These are phyloP conservation scores for Ditula angustiorana DNA, from an alignment of 2,888 invertebrate species.

Conservation along the genomic window DNA sequence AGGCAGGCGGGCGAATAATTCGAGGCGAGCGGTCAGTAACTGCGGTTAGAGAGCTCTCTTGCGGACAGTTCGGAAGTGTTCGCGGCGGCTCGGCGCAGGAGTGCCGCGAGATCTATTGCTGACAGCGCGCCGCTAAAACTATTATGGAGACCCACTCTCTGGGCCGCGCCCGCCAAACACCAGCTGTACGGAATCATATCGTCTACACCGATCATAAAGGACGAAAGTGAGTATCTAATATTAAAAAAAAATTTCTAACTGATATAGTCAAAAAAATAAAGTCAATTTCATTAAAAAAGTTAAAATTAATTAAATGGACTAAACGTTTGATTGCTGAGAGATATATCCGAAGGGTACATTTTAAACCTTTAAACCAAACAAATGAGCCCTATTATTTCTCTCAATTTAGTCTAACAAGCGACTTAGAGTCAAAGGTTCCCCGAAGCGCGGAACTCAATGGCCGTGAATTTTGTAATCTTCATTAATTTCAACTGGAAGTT, in stretches of 20 bases:
- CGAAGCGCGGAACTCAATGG: conserved; percentile 81
- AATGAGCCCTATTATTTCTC: conserved; percentile 84
- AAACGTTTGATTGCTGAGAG: conserved; percentile 62
- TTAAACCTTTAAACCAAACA: conserved; percentile 79
- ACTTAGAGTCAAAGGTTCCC: conserved; percentile 81
- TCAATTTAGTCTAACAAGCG: conserved; percentile 84
- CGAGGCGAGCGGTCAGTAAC: conserved; percentile 59
- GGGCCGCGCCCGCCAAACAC: conserved; percentile 66
- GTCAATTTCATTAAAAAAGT: background rate
- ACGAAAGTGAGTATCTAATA: conserved; percentile 74
- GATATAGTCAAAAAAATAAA: background rate
- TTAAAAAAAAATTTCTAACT: background rate
- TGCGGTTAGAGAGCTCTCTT: conserved; percentile 37
- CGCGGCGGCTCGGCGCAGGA: conserved; percentile 45
- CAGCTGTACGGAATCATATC: conserved; percentile 79
- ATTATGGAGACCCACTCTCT: conserved; percentile 74
- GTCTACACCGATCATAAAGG: conserved; percentile 84
- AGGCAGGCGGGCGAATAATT: conserved; percentile 62
- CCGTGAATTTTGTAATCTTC: conserved; percentile 85
- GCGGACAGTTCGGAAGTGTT: conserved; percentile 66
- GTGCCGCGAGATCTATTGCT: conserved; percentile 46
- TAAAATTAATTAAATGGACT: conserved; percentile 10
- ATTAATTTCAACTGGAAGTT: conserved; percentile 81
- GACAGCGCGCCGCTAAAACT: conserved; percentile 44
- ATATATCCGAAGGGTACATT: conserved; percentile 63